A percentile compares a stretch with the other conserved stretches of the same genome.
Evolutionary conservation across 2,888 invertebrate genomes (phyloP).

Genomic region (Acheta domesticus): DNA sequence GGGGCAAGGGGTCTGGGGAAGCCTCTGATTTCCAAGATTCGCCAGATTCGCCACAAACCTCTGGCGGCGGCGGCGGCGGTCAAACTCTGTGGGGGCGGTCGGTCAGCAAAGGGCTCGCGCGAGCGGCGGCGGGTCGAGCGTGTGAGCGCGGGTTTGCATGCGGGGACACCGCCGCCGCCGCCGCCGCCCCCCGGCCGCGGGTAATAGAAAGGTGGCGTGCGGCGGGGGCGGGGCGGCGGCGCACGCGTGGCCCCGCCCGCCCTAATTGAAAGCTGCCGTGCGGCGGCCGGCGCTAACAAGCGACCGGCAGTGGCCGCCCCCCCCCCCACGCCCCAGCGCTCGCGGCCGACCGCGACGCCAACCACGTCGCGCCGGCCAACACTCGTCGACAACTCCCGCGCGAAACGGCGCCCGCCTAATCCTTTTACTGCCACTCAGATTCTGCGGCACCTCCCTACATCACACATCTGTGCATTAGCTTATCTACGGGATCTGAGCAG

Average conservation of each 20-base stretch:
- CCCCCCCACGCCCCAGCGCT: background rate
- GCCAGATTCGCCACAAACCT: too few species aligned
- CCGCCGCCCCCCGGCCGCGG: background rate
- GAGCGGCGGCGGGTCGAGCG: background rate
- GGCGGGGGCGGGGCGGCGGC: background rate
- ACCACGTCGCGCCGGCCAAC: background rate
- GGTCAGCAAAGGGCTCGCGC: too few species aligned
- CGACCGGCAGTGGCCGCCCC: background rate
- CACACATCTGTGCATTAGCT: too few species aligned
- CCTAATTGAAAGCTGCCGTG: slow-evolving; percentile 18
- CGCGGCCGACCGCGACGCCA: background rate
- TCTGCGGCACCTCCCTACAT: too few species aligned
- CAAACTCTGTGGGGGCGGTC: too few species aligned
- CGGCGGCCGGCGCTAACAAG: background rate
- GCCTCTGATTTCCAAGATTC: too few species aligned
- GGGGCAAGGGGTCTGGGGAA: too few species aligned
- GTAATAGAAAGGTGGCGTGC: slow-evolving; percentile 18
- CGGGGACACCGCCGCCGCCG: background rate
- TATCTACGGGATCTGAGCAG: too few species aligned
- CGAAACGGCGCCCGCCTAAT: too few species aligned
- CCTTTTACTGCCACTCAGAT: too few species aligned
- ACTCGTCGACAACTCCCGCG: too few species aligned
- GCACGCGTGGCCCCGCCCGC: slow-evolving; percentile 1
- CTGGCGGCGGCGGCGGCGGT: too few species aligned
- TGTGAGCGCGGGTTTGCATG: background rate